Evolutionary conservation across 2,888 invertebrate species (phyloP).

Genomic region (Tenthredo distinguenda): DNA sequence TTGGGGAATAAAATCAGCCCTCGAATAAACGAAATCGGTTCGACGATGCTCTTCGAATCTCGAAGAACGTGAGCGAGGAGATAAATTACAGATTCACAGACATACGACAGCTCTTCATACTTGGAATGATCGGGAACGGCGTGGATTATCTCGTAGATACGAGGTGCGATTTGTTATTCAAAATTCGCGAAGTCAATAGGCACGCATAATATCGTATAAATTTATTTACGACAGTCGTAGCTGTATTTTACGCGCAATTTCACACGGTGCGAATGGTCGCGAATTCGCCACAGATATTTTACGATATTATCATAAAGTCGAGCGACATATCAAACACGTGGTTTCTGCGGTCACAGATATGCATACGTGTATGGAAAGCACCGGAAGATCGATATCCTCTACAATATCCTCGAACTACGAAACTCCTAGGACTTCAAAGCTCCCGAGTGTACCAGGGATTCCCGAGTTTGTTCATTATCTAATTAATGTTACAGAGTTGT

Average conservation of each 20-base stretch:
- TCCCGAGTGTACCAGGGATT: not conserved
- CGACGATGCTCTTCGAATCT: too few relatives aligned
- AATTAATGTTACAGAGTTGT: conserved; percentile 43
- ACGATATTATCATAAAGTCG: not conserved
- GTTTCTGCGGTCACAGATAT: not conserved
- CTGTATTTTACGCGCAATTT: conserved; percentile 17
- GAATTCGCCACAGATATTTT: not conserved
- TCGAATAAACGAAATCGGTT: not conserved
- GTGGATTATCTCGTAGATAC: not conserved
- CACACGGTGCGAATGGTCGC: not conserved
- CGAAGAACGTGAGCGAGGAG: not conserved
- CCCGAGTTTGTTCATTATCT: conserved; percentile 37
- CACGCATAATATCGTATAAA: not conserved
- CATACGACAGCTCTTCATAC: not conserved
- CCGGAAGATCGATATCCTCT: not conserved
- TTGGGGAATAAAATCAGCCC: not conserved
- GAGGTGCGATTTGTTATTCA: not conserved
- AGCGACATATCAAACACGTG: not conserved
- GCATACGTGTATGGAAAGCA: not conserved
- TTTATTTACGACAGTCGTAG: not conserved
- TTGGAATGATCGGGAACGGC: not conserved
- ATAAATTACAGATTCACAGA: not conserved
- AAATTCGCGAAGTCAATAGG: not conserved
- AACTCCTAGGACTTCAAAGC: conserved; percentile 31
- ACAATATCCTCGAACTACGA: not conserved